These are phyloP conservation scores for Aphaenogaster rudis DNA, from an alignment of 1,140 invertebrate species.

Conservation along the genomic window DNA sequence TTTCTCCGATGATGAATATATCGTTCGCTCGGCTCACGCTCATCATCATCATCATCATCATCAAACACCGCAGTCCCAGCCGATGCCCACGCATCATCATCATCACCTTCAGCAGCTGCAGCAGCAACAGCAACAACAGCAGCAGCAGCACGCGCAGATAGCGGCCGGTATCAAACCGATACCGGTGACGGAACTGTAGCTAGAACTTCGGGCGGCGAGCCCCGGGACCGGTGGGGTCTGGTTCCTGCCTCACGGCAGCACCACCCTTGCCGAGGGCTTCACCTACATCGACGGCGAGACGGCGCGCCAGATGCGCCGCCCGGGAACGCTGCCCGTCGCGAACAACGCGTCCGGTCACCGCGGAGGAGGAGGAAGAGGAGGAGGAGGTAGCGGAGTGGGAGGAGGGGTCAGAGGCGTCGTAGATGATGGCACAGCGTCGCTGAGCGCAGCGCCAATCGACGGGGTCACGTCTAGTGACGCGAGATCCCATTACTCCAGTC, in stretches of 20 bases:
- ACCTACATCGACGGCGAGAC: slow-evolving; percentile 91
- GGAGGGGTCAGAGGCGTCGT: slow-evolving; percentile 26
- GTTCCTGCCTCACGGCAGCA: slow-evolving; percentile 88
- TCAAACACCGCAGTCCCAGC: slow-evolving; percentile 71
- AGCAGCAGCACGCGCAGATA: slow-evolving; percentile 87
- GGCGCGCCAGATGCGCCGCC: slow-evolving; percentile 84
- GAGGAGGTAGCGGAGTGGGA: not conserved
- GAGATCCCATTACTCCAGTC: slow-evolving; percentile 72
- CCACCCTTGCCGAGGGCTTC: slow-evolving; percentile 91
- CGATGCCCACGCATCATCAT: slow-evolving; percentile 88
- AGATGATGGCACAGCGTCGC: slow-evolving; percentile 65
- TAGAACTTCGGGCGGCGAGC: slow-evolving; percentile 94
- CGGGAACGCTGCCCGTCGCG: slow-evolving; percentile 84
- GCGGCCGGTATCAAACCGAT: slow-evolving; percentile 90
- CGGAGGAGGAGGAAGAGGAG: slow-evolving; percentile 18
- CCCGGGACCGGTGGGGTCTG: slow-evolving; percentile 88
- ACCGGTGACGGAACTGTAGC: slow-evolving; percentile 97
- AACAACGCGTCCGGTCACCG: slow-evolving; percentile 73
- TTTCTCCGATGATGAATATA: slow-evolving; percentile 94
- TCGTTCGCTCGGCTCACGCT: slow-evolving; percentile 88
- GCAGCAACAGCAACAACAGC: slow-evolving; percentile 76
- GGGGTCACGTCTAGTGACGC: slow-evolving; percentile 44
- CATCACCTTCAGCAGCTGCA: slow-evolving; percentile 87
- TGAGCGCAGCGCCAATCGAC: slow-evolving; percentile 66
- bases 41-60: slow-evolving; percentile 80